These are phyloP conservation scores for Epinephelus moara DNA, from an alignment of 2,113 vertebrate species.

Conservation along the genomic window DNA sequence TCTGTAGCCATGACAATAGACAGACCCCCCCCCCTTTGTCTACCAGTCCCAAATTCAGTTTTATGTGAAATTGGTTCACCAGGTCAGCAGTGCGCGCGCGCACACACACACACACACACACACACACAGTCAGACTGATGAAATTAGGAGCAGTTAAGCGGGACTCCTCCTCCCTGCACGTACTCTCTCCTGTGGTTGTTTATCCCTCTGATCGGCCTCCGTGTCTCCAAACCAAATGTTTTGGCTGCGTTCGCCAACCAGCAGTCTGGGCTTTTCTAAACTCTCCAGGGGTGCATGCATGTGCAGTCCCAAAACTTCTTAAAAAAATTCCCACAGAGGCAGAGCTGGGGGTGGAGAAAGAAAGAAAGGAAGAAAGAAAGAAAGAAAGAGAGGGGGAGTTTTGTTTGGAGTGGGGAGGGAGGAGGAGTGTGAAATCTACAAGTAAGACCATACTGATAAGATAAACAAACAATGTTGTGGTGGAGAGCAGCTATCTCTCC, in stretches of 20 bases:
- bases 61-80: constrained; percentile 24
- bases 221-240: constrained; percentile 44
- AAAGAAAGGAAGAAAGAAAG: too few species aligned
- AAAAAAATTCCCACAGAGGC: constrained; percentile 1
- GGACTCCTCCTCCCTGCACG: constrained; percentile 4
- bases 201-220: constrained; percentile 27
- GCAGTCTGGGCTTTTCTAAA: constrained; percentile 13
- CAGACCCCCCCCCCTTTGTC: background rate
- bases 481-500: background rate
- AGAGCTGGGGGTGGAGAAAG: background rate
- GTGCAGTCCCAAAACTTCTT: background rate
- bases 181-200: constrained; percentile 31
- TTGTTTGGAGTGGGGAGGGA: background rate
- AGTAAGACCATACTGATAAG: background rate
- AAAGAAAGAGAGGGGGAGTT: background rate
- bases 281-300: background rate
- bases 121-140: constrained; percentile 4
- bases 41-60: background rate
- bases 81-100: constrained; percentile 16
- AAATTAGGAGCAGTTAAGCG: constrained; percentile 7
- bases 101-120: constrained; percentile 18
- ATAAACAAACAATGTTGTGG: background rate
- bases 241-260: constrained; percentile 6
- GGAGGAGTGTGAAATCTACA: background rate
- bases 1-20: constrained; percentile 23